Evolutionary conservation across 2,888 invertebrate genomes (phyloP).

Genomic region (Conistra vaccinii): DNA sequence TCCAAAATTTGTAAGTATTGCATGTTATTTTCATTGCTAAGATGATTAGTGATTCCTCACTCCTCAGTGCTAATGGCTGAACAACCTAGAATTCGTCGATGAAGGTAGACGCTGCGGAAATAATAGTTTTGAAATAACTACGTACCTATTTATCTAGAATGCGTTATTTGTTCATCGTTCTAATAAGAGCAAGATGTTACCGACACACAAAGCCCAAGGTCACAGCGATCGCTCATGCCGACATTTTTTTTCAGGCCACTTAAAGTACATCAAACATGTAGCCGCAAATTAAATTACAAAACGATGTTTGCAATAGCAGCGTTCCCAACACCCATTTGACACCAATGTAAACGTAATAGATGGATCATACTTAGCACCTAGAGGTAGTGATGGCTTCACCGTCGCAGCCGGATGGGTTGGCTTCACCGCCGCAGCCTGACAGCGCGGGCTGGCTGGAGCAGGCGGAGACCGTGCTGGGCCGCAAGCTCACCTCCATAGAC

Average conservation of each 20-base stretch:
- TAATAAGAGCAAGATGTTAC: constrained; percentile 30
- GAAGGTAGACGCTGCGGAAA: constrained; percentile 63
- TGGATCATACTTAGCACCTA: constrained; percentile 83
- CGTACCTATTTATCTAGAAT: background rate
- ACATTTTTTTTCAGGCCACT: constrained; percentile 76
- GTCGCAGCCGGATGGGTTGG: constrained; percentile 52
- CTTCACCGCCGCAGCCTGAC: constrained; percentile 40
- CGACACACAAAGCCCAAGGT: constrained; percentile 66
- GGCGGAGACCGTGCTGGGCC: constrained; percentile 57
- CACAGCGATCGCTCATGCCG: constrained; percentile 63
- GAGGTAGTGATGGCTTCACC: constrained; percentile 77
- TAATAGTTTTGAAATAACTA: constrained; percentile 28
- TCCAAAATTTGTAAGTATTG: constrained; percentile 80
- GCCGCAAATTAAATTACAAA: constrained; percentile 74
- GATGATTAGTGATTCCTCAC: constrained; percentile 40
- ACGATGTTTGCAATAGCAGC: constrained; percentile 83
- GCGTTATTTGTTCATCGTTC: background rate
- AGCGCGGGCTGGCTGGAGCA: constrained; percentile 54
- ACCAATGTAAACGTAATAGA: constrained; percentile 79
- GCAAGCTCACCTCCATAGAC: constrained; percentile 83
- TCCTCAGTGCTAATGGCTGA: constrained; percentile 74
- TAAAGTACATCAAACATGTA: constrained; percentile 81
- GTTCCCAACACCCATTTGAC: constrained; percentile 77
- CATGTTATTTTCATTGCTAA: constrained; percentile 61
- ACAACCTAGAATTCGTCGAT: constrained; percentile 77